phyloP scores from a whole-genome alignment of 2,888 invertebrate species.

The Sycophila texana region DNA sequence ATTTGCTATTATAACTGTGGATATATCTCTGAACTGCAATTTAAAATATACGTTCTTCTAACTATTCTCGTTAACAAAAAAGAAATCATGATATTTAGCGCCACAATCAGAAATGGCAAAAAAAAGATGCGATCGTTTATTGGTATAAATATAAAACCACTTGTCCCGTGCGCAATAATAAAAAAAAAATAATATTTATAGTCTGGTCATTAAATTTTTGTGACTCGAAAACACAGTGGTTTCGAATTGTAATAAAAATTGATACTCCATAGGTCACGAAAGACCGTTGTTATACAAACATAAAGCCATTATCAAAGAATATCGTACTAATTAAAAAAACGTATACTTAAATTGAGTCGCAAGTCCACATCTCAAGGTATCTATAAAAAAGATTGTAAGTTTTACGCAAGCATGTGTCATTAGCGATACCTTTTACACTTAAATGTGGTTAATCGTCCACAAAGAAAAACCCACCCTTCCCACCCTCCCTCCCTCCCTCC shows the following conservation, averaged over 20 bases:
- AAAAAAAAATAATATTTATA: slow-evolving; percentile 35
- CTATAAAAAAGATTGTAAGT: slow-evolving; percentile 43
- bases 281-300: slow-evolving; percentile 42
- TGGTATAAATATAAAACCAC: slow-evolving; percentile 48
- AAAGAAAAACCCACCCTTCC: slow-evolving; percentile 64
- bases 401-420: slow-evolving; percentile 51
- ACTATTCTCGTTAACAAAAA: slow-evolving; percentile 14
- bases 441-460: slow-evolving; percentile 64
- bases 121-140: slow-evolving; percentile 36
- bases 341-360: slow-evolving; percentile 52
- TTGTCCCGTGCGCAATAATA: slow-evolving; percentile 24
- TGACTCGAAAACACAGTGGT: slow-evolving; percentile 40
- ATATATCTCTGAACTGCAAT: slow-evolving; percentile 46
- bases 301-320: slow-evolving; percentile 46
- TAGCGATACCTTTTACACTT: slow-evolving; percentile 64
- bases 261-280: slow-evolving; percentile 15
- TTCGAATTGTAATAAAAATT: slow-evolving; percentile 42
- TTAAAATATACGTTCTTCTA: slow-evolving; percentile 56
- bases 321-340: slow-evolving; percentile 52
- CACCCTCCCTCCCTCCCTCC: slow-evolving; percentile 67
- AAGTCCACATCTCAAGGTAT: slow-evolving; percentile 48
- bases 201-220: slow-evolving; percentile 40
- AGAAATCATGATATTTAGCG: slow-evolving; percentile 40
- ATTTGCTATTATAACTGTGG: slow-evolving; percentile 51
- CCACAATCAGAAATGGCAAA: slow-evolving; percentile 28